These are phyloP conservation scores for Centrocercus urophasianus DNA, from an alignment of 2,113 vertebrate species.

Conservation along the genomic window DNA sequence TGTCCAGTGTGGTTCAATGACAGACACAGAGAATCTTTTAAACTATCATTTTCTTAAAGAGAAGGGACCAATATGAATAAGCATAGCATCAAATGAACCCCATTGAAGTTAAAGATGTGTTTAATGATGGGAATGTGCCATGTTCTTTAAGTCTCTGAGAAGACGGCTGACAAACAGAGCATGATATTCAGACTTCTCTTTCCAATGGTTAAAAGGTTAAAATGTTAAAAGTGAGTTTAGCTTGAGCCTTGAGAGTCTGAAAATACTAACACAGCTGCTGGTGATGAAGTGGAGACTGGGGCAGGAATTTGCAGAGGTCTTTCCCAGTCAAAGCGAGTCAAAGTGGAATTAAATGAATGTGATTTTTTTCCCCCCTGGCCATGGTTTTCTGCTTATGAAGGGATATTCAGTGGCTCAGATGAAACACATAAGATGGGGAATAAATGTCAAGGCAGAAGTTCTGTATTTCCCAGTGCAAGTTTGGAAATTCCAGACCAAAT, in stretches of 20 bases:
- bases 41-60: neutral
- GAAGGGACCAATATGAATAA: neutral
- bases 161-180: neutral
- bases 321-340: neutral
- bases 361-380: neutral
- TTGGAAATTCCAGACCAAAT: neutral
- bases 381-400: neutral
- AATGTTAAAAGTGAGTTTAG: neutral
- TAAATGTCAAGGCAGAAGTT: neutral
- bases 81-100: neutral
- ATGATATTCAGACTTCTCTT: neutral
- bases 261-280: neutral
- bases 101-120: neutral
- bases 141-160: neutral
- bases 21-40: neutral
- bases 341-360: neutral
- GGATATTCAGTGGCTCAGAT: neutral
- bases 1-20: neutral
- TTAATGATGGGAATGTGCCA: neutral
- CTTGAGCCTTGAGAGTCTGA: neutral
- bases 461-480: neutral
- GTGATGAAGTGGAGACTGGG: neutral
- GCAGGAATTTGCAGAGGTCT: conserved; percentile 1
- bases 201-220: neutral
- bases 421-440: neutral